phyloP scores from a whole-genome alignment of 2,797 vertebrate species.

The Clamator glandarius region DNA sequence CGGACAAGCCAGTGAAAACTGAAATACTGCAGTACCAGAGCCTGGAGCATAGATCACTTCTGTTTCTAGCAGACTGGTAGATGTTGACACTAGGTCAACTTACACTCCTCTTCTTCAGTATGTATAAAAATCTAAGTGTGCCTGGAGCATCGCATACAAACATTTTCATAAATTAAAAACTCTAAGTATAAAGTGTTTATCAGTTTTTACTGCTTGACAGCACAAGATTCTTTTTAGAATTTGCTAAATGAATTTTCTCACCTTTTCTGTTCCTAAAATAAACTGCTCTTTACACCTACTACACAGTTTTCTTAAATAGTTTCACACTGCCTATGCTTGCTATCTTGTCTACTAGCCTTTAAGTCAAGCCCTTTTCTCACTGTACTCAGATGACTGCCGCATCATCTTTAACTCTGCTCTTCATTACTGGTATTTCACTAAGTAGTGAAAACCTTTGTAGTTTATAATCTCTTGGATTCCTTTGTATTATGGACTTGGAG shows the following conservation, averaged over 20 bases:
- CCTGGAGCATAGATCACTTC: not conserved
- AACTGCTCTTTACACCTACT: conserved; percentile 42
- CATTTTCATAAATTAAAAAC: conserved; percentile 30
- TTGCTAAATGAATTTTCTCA: conserved; percentile 55
- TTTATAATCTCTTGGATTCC: not conserved
- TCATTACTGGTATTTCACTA: not conserved
- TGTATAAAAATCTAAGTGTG: not conserved
- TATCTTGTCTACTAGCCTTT: not conserved
- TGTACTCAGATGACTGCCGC: not conserved
- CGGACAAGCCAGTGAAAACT: not conserved
- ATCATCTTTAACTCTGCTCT: not conserved
- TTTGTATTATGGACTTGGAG: not conserved
- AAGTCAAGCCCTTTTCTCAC: not conserved
- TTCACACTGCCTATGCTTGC: not conserved
- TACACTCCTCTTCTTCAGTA: not conserved
- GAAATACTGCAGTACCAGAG: not conserved
- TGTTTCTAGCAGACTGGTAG: not conserved
- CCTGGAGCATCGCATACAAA: not conserved
- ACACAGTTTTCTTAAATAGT: not conserved
- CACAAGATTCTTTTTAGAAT: conserved; percentile 34
- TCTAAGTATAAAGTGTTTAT: not conserved
- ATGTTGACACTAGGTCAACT: not conserved
- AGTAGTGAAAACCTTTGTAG: not conserved
- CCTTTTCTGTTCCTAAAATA: conserved; percentile 43
- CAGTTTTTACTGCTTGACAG: conserved; percentile 20